These are phyloP conservation scores for Xiphophorus birchmanni DNA, from an alignment of 2,797 vertebrate species.

Conservation along the genomic window DNA sequence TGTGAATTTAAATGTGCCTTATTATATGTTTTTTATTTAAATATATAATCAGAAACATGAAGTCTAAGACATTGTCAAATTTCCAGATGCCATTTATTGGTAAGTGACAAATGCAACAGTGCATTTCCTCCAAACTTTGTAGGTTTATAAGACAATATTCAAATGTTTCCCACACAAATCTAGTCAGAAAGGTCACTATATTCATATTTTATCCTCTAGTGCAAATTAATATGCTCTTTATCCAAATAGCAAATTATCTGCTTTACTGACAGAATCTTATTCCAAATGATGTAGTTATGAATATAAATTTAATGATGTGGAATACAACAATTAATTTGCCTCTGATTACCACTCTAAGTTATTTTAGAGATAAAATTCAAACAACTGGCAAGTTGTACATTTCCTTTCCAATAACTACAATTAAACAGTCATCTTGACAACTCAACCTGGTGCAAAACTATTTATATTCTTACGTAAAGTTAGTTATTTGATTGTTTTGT, in stretches of 20 bases:
- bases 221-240: too few relatives aligned
- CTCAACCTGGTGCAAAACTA: too few relatives aligned
- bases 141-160: conserved; percentile 48
- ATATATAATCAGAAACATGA: background rate
- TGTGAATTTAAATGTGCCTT: background rate
- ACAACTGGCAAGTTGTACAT: background rate
- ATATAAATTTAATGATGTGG: background rate
- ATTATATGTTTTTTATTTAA: background rate
- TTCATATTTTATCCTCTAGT: background rate
- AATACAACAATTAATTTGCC: background rate
- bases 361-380: background rate
- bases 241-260: background rate
- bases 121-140: conserved; percentile 38
- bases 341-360: background rate
- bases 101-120: conserved; percentile 3
- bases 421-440: background rate
- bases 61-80: background rate
- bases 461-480: background rate
- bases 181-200: conserved; percentile 13
- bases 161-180: conserved; percentile 43
- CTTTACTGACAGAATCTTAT: background rate
- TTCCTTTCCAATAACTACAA: background rate
- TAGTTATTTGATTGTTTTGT: background rate
- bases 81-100: background rate
- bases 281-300: background rate